Percentiles rank a stretch among this genome's conserved stretches.
These are phyloP conservation scores for Pampus argenteus DNA, from an alignment of 2,797 vertebrate species.

Conservation along the genomic window DNA sequence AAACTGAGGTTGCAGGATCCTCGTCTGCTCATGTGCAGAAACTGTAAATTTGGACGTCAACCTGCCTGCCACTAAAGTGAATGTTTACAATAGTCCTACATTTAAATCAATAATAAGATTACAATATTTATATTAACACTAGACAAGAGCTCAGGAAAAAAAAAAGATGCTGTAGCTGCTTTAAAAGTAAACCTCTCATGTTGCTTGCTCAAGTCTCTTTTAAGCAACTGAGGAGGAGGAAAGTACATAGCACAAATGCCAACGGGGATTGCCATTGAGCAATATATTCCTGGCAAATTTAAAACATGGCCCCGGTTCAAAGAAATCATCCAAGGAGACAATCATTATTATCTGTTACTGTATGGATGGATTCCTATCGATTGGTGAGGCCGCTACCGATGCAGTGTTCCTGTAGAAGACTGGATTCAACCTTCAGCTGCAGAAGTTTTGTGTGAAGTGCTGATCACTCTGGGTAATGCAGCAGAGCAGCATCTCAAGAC, in stretches of 20 bases:
- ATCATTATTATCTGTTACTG: constrained; percentile 41
- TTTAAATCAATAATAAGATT: constrained; percentile 26
- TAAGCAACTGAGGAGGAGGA: not conserved
- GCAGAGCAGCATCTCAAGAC: constrained; percentile 7
- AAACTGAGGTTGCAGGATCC: constrained; percentile 12
- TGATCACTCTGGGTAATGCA: constrained; percentile 49
- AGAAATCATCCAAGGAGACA: constrained; percentile 42
- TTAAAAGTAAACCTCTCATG: constrained; percentile 1
- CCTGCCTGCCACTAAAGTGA: constrained; percentile 17
- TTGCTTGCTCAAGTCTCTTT: constrained; percentile 12
- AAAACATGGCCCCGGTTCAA: constrained; percentile 33
- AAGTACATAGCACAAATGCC: constrained; percentile 6
- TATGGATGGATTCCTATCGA: constrained; percentile 52
- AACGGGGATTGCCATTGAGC: not conserved
- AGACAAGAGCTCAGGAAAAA: not conserved
- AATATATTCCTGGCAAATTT: constrained; percentile 42
- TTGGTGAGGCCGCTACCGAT: constrained; percentile 14
- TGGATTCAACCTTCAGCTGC: constrained; percentile 46
- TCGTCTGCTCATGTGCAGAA: constrained; percentile 14
- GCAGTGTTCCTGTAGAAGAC: constrained; percentile 21
- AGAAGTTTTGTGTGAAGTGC: constrained; percentile 33
- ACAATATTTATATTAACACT: constrained; percentile 58
- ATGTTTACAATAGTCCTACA: constrained; percentile 21
- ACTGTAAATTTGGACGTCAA: not conserved
- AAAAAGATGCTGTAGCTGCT: not conserved